A percentile compares a stretch with the other conserved stretches of the same genome.
phyloP scores from a whole-genome alignment of 2,797 vertebrate species.

The Fringilla coelebs region DNA sequence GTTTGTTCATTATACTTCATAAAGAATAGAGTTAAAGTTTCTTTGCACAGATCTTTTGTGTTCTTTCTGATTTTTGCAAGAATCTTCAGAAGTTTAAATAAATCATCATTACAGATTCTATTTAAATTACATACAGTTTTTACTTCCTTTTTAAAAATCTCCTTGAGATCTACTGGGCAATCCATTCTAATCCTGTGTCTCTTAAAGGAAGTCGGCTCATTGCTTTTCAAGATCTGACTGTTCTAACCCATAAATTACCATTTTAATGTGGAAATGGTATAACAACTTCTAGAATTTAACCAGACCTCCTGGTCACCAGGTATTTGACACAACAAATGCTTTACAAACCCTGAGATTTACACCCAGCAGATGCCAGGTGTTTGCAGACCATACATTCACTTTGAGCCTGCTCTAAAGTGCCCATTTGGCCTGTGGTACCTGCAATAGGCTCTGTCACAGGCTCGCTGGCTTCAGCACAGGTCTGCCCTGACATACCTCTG shows the following conservation, averaged over 20 bases:
- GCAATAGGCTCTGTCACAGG: not conserved
- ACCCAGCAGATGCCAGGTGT: not conserved
- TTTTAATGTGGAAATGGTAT: not conserved
- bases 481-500: not conserved
- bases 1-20: not conserved
- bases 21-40: not conserved
- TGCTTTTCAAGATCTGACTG: not conserved
- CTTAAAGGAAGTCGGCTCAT: not conserved
- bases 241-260: not conserved
- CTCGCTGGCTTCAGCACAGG: fast-evolving
- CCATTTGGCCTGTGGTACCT: not conserved
- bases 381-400: fast-evolving
- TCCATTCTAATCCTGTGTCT: not conserved
- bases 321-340: not conserved
- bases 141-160: not conserved
- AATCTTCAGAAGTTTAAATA: not conserved
- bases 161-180: not conserved
- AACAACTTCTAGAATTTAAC: not conserved
- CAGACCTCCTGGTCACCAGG: not conserved
- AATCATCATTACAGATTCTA: not conserved
- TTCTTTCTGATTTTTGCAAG: not conserved
- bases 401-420: not conserved
- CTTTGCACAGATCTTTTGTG: not conserved
- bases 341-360: not conserved
- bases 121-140: not conserved